A percentile compares a stretch with the other conserved stretches of the same genome.
These are phyloP conservation scores for Zaprionus obscuricornis DNA, from an alignment of 2,888 invertebrate genomes.

Conservation along the genomic window DNA sequence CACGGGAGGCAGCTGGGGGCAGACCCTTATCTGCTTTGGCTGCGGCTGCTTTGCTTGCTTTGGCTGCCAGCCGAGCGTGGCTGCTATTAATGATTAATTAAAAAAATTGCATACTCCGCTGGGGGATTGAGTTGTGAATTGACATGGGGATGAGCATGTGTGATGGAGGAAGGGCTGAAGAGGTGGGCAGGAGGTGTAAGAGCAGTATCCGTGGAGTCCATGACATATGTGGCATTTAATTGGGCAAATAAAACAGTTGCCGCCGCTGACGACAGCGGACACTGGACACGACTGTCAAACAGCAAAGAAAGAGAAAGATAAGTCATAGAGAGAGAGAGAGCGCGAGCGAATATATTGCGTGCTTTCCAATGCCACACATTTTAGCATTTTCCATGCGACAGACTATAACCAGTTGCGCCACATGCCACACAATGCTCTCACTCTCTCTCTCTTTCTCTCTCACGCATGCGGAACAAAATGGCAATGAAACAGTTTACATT, in stretches of 20 bases:
- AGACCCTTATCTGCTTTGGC: constrained; percentile 40
- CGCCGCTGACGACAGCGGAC: constrained; percentile 29
- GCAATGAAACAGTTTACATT: constrained; percentile 61
- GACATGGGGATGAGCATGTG: background rate
- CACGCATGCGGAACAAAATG: constrained; percentile 50
- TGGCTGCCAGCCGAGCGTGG: constrained; percentile 58
- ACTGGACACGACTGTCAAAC: too few species aligned
- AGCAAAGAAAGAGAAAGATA: constrained; percentile 15
- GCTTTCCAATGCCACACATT: constrained; percentile 72
- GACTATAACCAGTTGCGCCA: constrained; percentile 66
- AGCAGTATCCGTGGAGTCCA: constrained; percentile 33
- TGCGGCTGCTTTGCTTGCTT: constrained; percentile 37
- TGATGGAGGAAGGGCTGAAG: background rate
- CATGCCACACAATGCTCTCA: background rate
- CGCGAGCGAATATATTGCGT: background rate
- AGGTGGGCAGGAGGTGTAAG: constrained; percentile 1
- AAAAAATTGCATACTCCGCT: constrained; percentile 67
- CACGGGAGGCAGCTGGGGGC: constrained; percentile 8
- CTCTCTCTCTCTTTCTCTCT: too few species aligned
- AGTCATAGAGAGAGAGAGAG: background rate
- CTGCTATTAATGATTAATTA: constrained; percentile 73
- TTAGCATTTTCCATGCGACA: constrained; percentile 31
- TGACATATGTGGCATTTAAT: constrained; percentile 75
- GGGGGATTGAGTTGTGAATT: constrained; percentile 3
- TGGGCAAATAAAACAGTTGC: constrained; percentile 66